phyloP scores from a whole-genome alignment of 92 coral and sea anemone species.

The Micromussa lordhowensis region DNA sequence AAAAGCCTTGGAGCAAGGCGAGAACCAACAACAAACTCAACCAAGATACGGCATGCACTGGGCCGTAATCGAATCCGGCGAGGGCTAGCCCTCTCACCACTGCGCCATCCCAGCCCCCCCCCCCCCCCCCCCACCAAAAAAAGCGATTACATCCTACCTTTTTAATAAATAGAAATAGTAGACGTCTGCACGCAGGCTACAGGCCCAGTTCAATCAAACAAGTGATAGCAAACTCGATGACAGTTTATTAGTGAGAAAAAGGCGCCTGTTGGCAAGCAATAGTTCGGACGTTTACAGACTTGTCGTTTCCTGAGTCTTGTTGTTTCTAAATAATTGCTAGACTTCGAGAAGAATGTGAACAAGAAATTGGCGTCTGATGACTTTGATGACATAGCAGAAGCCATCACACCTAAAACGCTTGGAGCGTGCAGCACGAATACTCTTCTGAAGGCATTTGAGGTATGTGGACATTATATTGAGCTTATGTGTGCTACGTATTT shows the following conservation, averaged over 20 bases:
- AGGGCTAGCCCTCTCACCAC: no score
- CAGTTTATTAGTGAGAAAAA: neutral
- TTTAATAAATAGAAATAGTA: no score
- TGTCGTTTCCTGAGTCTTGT: neutral
- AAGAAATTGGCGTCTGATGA: constrained; percentile 44
- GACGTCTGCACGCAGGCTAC: no score
- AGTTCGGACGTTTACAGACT: neutral
- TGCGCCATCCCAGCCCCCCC: no score
- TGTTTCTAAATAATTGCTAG: neutral
- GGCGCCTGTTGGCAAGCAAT: no score
- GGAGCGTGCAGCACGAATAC: constrained; percentile 28
- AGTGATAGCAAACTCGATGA: neutral
- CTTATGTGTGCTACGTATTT: no score
- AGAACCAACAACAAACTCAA: no score
- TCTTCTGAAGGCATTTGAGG: constrained; percentile 41
- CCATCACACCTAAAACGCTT: constrained; percentile 30
- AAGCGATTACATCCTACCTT: no score
- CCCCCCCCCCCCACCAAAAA: no score
- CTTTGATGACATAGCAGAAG: constrained; percentile 39
- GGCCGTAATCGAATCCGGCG: no score
- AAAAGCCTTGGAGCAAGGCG: no score
- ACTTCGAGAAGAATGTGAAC: constrained; percentile 18
- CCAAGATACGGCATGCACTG: no score
- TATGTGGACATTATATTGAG: neutral
- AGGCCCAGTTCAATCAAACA: neutral